A percentile compares a stretch with the other conserved stretches of the same genome.
Evolutionary conservation across 2,113 vertebrate genomes (phyloP).

Genomic region (Nyctibius bracteatus): DNA sequence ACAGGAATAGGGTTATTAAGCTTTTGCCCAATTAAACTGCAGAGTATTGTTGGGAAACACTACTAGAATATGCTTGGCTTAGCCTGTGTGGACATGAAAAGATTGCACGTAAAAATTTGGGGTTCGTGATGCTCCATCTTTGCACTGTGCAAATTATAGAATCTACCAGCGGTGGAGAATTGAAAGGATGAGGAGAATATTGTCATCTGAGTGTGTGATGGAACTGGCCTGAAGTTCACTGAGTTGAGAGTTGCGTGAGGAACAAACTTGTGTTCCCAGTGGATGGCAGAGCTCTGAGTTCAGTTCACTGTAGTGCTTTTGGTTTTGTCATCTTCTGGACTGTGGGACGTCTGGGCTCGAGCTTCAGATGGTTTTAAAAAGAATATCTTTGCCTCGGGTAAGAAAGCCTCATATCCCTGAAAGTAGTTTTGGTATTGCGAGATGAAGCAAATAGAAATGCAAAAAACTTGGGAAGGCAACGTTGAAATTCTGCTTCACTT

Average conservation of each 20-base stretch:
- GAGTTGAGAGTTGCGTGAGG: neutral
- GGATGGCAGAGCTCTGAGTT: neutral
- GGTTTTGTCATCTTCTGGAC: neutral
- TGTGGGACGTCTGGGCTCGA: neutral
- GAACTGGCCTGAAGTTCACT: neutral
- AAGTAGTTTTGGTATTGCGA: neutral
- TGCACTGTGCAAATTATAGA: neutral
- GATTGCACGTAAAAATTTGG: neutral
- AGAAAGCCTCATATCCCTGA: neutral
- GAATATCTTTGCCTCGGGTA: neutral
- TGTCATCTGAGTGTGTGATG: neutral
- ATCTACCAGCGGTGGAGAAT: rapidly evolving
- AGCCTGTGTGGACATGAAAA: conserved; percentile 32
- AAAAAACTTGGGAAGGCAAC: no score
- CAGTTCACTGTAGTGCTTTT: neutral
- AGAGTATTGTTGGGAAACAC: conserved; percentile 31
- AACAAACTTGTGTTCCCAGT: neutral
- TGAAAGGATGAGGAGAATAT: neutral
- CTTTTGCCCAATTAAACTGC: conserved; percentile 35
- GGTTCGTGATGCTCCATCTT: neutral
- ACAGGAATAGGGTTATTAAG: conserved; percentile 36
- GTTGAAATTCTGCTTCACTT: neutral
- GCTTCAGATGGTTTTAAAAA: neutral
- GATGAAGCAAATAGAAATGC: neutral
- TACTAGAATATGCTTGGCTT: neutral